These are phyloP conservation scores for Sebastes glaucus DNA, from an alignment of 2,797 vertebrate species.

Conservation along the genomic window DNA sequence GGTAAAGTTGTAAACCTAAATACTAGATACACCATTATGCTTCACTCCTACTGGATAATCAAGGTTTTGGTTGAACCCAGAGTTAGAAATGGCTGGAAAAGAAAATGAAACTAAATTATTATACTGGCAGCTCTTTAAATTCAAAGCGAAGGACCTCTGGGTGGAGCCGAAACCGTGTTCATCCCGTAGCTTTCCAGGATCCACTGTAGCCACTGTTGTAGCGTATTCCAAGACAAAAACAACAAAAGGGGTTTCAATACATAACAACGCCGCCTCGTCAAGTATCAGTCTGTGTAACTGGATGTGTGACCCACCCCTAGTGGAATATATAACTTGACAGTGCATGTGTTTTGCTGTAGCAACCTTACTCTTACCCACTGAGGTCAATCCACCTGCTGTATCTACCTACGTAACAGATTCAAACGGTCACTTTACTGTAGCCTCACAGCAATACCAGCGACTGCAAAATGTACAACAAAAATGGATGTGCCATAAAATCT, in stretches of 20 bases:
- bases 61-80: slow-evolving; percentile 41
- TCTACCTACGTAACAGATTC: slow-evolving; percentile 60
- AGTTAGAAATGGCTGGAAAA: slow-evolving; percentile 4
- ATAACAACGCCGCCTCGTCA: slow-evolving; percentile 41
- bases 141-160: slow-evolving; percentile 5
- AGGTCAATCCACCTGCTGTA: slow-evolving; percentile 65
- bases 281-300: slow-evolving; percentile 71
- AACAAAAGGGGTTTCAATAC: slow-evolving; percentile 46
- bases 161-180: slow-evolving; percentile 39
- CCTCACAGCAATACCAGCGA: slow-evolving; percentile 81
- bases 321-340: slow-evolving; percentile 78
- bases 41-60: slow-evolving; percentile 56
- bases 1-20: slow-evolving; percentile 67
- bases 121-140: slow-evolving; percentile 46
- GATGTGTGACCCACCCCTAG: slow-evolving; percentile 67
- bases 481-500: slow-evolving; percentile 80
- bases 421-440: slow-evolving; percentile 76
- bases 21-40: slow-evolving; percentile 62
- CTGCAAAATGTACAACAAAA: slow-evolving; percentile 78
- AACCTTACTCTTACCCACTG: slow-evolving; percentile 57
- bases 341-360: slow-evolving; percentile 82
- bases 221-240: slow-evolving; percentile 70
- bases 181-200: slow-evolving; percentile 61
- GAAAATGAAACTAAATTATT: neutral
- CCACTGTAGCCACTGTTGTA: slow-evolving; percentile 78